Percentiles rank a stretch among this genome's conserved stretches.
Conservation (phyloP, 64 coral and sea anemone species). For the Platygyra sinensis region DNA sequence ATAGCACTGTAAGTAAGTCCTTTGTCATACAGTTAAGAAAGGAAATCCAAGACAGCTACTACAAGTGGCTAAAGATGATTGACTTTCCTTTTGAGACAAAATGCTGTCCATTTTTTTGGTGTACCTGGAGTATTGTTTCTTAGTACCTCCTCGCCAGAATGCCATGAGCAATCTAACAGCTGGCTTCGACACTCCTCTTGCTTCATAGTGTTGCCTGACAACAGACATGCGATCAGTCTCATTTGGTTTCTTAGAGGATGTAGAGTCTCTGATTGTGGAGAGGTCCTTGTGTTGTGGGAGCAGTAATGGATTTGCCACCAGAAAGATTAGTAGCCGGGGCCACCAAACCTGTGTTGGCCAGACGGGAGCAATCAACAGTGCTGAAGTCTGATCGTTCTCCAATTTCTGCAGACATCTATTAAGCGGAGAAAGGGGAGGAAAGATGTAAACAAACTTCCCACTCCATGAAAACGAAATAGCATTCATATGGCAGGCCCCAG, state of each 20-base stretch:
- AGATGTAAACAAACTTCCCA: slow-evolving; percentile 45
- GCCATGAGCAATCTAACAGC: slow-evolving; percentile 59
- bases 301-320: slow-evolving; percentile 20
- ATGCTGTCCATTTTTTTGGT: slow-evolving; percentile 53
- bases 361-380: slow-evolving; percentile 27
- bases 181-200: not conserved
- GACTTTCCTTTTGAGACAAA: slow-evolving; percentile 62
- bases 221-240: too few species aligned
- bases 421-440: slow-evolving; percentile 42
- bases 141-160: slow-evolving; percentile 29
- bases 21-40: slow-evolving; percentile 36
- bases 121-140: slow-evolving; percentile 59
- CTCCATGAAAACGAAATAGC: slow-evolving; percentile 17
- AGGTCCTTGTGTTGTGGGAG: slow-evolving; percentile 29
- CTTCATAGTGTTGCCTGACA: too few species aligned
- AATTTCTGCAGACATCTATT: slow-evolving; percentile 39
- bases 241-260: not conserved
- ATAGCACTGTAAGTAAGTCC: slow-evolving; percentile 42
- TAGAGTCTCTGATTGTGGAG: slow-evolving; percentile 46
- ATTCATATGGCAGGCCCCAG: slow-evolving; percentile 5
- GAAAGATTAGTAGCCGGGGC: slow-evolving; percentile 23
- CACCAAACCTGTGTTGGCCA: slow-evolving; percentile 50
- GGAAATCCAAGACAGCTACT: slow-evolving; percentile 18
- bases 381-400: slow-evolving; percentile 37
- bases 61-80: slow-evolving; percentile 24